Base-by-base conservation (phyloP, 2,797 vertebrate species). In the Dipus sagitta region DNA sequence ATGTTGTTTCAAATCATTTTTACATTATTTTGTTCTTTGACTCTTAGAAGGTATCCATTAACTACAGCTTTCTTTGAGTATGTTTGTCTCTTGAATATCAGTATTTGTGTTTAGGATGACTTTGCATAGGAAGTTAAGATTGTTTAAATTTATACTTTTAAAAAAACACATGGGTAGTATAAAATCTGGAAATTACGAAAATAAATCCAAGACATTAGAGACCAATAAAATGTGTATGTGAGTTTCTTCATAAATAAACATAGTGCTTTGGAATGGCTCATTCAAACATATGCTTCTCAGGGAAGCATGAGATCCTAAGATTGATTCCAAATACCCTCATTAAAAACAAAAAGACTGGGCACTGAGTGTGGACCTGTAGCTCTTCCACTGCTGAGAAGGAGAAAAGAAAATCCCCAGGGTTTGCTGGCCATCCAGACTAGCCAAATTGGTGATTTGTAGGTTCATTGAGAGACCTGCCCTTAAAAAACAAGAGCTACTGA, bases 181-280 rank as follows among this genome's bases (percentile, higher is more conserved):
- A 95, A 94, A 94, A 76, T 78, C 8, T 88, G 30, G 28, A 93
- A 26, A 79, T 76, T 72, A 58, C 11, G 90, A 89, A 96, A 92
- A 72, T 84, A 94, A 93, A 82, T 93, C 21, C 10, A 38, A 80
- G 75, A 30, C 84, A 94, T 30, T 32, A 92, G 38, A 88, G 78
- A 84, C 86, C 54, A 76, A 47, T 83, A 83, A 95, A 94, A 91
- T 32, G 90, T 68, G 58, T 68, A 62, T 82, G 78, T 91, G 76
- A 42, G 42, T 64, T 34, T 93, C 21, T 60, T 77, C 87, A 75
- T 92, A 67, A 96, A 85, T 81, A 96, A 87, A 92, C 23, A 94
- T 18, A 76, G 52, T 54, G 14, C 52, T 54, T 10, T 10, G 52
- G 14, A 54, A 54, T 54, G 52, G 52, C 52, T 54, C 52, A 54